phyloP scores from a whole-genome alignment of 2,797 vertebrate species.

The Harpagifer antarcticus region DNA sequence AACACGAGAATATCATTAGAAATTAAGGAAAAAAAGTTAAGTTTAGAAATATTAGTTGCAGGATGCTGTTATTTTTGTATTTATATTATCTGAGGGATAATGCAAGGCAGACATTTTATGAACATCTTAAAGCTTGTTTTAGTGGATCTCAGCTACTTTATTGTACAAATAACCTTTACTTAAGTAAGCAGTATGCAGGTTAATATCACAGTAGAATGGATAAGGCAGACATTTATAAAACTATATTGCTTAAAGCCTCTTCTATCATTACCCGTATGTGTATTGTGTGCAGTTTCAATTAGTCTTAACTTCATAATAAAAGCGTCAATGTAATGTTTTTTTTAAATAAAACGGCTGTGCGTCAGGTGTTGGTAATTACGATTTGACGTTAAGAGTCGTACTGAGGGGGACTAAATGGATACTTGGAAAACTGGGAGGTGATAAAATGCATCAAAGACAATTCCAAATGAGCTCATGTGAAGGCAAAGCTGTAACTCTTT shows the following conservation, averaged over 20 bases:
- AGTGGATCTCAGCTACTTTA: too few relatives aligned
- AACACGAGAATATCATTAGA: too few relatives aligned
- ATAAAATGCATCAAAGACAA: not conserved
- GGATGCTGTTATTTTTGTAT: not conserved
- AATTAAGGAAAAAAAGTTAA: not conserved
- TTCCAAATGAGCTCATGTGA: not conserved
- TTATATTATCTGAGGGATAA: not conserved
- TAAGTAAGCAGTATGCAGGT: too few relatives aligned
- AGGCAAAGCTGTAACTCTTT: constrained; percentile 24
- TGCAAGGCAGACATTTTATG: not conserved
- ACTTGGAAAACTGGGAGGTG: not conserved
- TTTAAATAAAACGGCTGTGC: not conserved
- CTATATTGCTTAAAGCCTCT: not conserved
- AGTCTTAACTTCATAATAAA: not conserved
- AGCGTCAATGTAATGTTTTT: not conserved
- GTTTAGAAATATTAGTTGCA: not conserved
- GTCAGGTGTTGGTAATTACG: not conserved
- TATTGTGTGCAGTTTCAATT: not conserved
- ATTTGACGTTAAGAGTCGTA: not conserved
- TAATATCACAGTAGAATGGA: too few relatives aligned
- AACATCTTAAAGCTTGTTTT: too few relatives aligned
- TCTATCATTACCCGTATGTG: not conserved
- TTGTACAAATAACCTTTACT: too few relatives aligned
- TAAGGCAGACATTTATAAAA: too few relatives aligned
- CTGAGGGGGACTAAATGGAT: not conserved